Evolutionary conservation across 2,888 invertebrate genomes (phyloP), one percentile per base, ranked within the genome.

Genomic region (Pseudococcus jackbeardsleyi): DNA sequence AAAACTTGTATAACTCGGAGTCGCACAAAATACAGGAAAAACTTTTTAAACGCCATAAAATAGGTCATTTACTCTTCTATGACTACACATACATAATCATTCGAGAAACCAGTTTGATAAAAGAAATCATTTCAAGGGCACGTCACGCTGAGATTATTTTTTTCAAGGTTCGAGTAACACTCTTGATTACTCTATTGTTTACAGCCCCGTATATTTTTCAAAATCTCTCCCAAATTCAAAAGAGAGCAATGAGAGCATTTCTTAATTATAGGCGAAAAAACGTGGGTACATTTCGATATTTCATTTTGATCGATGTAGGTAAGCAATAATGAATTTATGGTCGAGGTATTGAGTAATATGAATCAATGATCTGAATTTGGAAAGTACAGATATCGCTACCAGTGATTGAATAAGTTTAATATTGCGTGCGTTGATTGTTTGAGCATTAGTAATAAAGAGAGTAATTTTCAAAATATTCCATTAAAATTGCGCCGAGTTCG

Each of bases 41-140:
- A 59, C n/a, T 59, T 59, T 59, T 59, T 59, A 59, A 59, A 59
- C 59, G 59, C 59, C 59, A 59, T 59, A 59, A 59, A 59, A 59
- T 59, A 59, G 59, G 59, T 59, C 68, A 26, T 72, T 72, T 72
- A 72, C 68, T 72, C 68, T 26, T 72, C 33, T 72, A 64, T 22
- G 22, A 64, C 64, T 64, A 22, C 12, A 15, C 3, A 12, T 72
- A 26, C n/a, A 72, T 12, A 26, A 72, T 72, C 12, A 72, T 33
- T 26, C 68, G 26, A 26, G 68, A 72, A 72, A 72, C 68, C 68
- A 72, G 68, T 72, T 72, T 33, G 68, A 72, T 72, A 72, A 72
- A 72, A 72, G 68, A 72, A 72, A 72, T 72, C 68, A 72, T 72
- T 72, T 72, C 68, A 72, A 72, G 68, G 68, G 68, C 68, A 72